Conservation (phyloP, 2,888 invertebrate species). For the Agrotis ipsilon region DNA sequence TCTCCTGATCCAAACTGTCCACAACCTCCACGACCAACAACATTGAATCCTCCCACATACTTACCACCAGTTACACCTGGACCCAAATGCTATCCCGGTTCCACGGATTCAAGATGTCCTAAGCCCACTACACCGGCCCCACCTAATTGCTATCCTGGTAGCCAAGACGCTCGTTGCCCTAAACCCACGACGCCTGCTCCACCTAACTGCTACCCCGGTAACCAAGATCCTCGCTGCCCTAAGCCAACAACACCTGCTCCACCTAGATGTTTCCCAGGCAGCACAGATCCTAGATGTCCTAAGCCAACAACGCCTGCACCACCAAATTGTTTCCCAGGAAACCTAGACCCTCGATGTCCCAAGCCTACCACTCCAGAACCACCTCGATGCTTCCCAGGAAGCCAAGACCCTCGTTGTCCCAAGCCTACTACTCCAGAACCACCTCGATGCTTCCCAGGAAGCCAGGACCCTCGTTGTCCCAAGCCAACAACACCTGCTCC, state of each 20-base stretch:
- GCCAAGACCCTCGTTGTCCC: no score
- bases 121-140: slow-evolving; percentile 62
- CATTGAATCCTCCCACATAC: slow-evolving; percentile 69
- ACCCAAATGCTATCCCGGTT: slow-evolving; percentile 67
- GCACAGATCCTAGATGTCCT: slow-evolving; percentile 78
- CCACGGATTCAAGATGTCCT: slow-evolving; percentile 72
- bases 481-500: slow-evolving; percentile 63
- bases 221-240: slow-evolving; percentile 70
- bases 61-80: slow-evolving; percentile 60
- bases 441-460: slow-evolving; percentile 49
- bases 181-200: slow-evolving; percentile 70
- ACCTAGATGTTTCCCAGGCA: slow-evolving; percentile 79
- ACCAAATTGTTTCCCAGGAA: slow-evolving; percentile 63
- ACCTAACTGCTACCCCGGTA: slow-evolving; percentile 70
- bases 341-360: slow-evolving; percentile 31
- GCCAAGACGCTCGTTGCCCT: slow-evolving; percentile 72
- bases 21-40: slow-evolving; percentile 70
- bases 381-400: no score
- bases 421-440: slow-evolving; percentile 28
- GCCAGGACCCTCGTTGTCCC: slow-evolving; percentile 30
- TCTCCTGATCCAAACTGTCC: slow-evolving; percentile 79
- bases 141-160: slow-evolving; percentile 72
- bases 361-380: no score
- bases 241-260: slow-evolving; percentile 61
- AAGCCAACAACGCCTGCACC: slow-evolving; percentile 59